Conservation (phyloP, 2,113 vertebrate genomes). For the Microcebus jonahi region DNA sequence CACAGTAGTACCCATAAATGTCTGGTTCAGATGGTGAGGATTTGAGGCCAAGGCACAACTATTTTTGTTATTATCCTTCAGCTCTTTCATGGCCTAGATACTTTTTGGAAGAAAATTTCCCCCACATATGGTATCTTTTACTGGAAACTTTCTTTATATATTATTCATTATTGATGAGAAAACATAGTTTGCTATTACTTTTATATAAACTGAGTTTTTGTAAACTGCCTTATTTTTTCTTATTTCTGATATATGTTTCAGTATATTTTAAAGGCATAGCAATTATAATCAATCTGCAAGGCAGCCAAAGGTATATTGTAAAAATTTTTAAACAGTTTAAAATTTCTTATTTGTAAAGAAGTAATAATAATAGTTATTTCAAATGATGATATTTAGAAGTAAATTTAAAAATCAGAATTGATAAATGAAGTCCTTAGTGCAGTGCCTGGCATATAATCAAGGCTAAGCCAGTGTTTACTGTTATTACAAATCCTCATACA, state of each 20-base stretch:
- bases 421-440: neutral
- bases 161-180: neutral
- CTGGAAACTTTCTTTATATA: neutral
- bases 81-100: neutral
- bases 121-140: neutral
- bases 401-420: neutral
- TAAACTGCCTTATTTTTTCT: neutral
- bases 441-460: neutral
- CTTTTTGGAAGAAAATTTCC: neutral
- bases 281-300: neutral
- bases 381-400: neutral
- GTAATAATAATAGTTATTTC: neutral
- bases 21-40: neutral
- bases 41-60: neutral
- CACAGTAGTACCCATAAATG: no score
- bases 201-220: neutral
- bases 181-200: neutral
- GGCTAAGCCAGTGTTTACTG: neutral
- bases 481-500: neutral
- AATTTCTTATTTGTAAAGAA: neutral
- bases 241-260: neutral
- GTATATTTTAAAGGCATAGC: no score
- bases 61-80: neutral
- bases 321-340: neutral
- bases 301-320: neutral